Evolutionary conservation across 2,888 invertebrate genomes (phyloP), one percentile per base, ranked within the genome.

Genomic region (Noctua janthina): DNA sequence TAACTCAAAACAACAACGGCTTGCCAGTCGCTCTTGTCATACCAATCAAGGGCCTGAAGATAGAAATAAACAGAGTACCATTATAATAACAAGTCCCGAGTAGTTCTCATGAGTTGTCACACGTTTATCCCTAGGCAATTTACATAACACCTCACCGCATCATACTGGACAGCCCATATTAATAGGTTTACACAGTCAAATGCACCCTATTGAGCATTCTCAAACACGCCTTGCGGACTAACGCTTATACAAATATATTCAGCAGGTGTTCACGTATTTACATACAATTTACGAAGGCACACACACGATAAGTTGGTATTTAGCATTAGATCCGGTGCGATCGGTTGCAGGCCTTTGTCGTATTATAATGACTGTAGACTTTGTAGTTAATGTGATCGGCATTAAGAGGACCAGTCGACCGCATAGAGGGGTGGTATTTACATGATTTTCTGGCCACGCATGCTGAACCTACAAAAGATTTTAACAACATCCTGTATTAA

Each of bases 241-340:
- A 92, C 92, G 91, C 91, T 92, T 91, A 93, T 90, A 94, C 94
- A 95, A 96, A 96, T 95, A 94, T 96, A 96, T 96, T 95, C 96
- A 95, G 96, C 96, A 96, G 96, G 96, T 97, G 96, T 96, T 95
- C 94, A 92, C 93, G 88, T 95, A 96, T 97, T 96, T 95, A 96
- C 96, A 97, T 96, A 96, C 96, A 96, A 96, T 96, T 96, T 96
- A 94, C 93, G 94, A 93, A 95, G 93, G 92, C 93, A 92, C 92
- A 93, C 92, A 92, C 89, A 91, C 90, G 92, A 94, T 94, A 93
- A 94, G 94, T 93, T 92, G 92, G 93, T 93, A 92, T 92, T 93
- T 93, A 94, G 92, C 92, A 93, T 92, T 88, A 91, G 92, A 94
- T 94, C 94, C 94, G 94, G 94, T 88, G 82, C 91, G 93, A 94